Evolutionary conservation across 2,113 vertebrate genomes (phyloP).

Genomic region (Carassius auratus): DNA sequence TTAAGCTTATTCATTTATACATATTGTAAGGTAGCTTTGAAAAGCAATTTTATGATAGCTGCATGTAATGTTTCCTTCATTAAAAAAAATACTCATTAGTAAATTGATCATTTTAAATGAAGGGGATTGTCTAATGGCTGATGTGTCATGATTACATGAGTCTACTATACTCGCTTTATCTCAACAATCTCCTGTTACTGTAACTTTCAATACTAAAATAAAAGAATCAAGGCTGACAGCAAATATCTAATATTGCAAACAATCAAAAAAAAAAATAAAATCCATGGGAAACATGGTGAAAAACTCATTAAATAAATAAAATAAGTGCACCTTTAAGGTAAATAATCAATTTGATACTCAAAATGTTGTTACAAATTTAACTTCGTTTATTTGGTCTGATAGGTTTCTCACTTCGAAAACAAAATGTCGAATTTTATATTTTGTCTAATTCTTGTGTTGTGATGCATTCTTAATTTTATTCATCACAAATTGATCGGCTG

Average conservation of each 20-base stretch:
- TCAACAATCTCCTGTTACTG: not conserved
- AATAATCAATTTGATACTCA: too few species aligned
- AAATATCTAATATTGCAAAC: too few species aligned
- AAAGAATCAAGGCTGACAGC: too few species aligned
- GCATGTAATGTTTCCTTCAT: not conserved
- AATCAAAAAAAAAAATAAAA: too few species aligned
- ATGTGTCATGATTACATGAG: not conserved
- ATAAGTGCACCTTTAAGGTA: not conserved
- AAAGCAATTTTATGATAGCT: not conserved
- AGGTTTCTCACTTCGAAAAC: not conserved
- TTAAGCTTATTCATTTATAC: conserved; percentile 4
- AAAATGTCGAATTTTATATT: not conserved
- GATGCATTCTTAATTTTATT: too few species aligned
- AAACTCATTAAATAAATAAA: not conserved
- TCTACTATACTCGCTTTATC: not conserved
- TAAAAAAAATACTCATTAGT: not conserved
- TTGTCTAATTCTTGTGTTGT: too few species aligned
- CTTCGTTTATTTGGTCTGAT: not conserved
- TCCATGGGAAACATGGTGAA: too few species aligned
- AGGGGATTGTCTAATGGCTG: not conserved
- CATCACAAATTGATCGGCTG: too few species aligned
- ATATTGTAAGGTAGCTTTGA: not conserved
- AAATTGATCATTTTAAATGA: not conserved
- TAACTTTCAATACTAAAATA: too few species aligned
- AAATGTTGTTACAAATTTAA: not conserved